Base-by-base conservation (phyloP, 2,888 invertebrate species). In the Protodeltote pygarga region DNA sequence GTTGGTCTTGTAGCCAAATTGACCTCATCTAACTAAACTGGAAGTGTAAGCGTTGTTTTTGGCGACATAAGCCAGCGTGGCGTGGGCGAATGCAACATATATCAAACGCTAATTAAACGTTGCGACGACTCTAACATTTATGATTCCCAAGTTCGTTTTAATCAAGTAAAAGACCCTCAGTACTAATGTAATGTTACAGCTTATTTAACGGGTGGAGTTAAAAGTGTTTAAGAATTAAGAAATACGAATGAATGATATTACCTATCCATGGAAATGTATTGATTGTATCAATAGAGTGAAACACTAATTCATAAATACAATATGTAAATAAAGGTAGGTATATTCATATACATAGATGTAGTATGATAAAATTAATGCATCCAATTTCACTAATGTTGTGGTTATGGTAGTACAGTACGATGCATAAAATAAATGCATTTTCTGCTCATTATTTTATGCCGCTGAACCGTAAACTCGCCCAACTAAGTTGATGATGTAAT, bases 1-100 rank as follows among this genome's bases (percentile, higher is more conserved):
- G 78, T 65, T 68, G 57, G 66, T 63, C 72, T 71, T 70, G 65
- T 66, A 75, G 81, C 83, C 84, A 85, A 85, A 86, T 83, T 59
- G 79, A 78, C 70, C 73, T 67, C 75, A 80, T 82, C 76, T 77
- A 75, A 73, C 69, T 71, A 53, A 73, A 71, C 70, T 71, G 55
- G 53, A 65, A 71, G 57, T 49, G 62, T 73, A 74, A 73, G 73
- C 76, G 40, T 39, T 37, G 40, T 67, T 54, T 81, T 84, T 83
- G 84, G 81, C 83, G 69, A 46, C 49, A 46, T 48, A 45, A 48
- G 38, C 52, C 33, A 47, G 17, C 29, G 38, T 53, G 31, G 17
- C 29, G 38, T 53, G 31, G 49, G 47, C 34, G 35, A 24, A 34
- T 32, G 20, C 23, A 37, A 27, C 35, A 39, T 37, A 15, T 38